These are phyloP conservation scores for Melospiza melodia DNA, from an alignment of 2,113 vertebrate species.

Conservation along the genomic window DNA sequence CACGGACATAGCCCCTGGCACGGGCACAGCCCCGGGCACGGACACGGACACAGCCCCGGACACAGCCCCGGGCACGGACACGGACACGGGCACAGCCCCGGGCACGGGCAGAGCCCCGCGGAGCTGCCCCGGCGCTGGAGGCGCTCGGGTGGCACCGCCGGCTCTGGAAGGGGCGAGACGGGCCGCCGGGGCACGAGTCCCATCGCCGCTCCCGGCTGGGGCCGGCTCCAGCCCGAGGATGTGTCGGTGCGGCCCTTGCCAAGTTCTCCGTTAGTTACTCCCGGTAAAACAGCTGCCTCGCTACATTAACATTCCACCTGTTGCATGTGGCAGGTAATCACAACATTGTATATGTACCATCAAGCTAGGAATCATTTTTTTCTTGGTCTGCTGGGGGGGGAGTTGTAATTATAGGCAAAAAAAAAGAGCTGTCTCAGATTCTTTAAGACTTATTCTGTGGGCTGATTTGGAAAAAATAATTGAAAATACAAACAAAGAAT, in stretches of 20 bases:
- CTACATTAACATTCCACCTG: not conserved
- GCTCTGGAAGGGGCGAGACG: rapidly evolving
- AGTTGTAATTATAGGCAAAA: not conserved
- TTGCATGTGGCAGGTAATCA: not conserved
- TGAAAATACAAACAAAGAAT: not conserved
- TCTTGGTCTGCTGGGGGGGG: too few species aligned
- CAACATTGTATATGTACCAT: too few species aligned
- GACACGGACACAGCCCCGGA: too few species aligned
- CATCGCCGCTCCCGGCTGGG: rapidly evolving
- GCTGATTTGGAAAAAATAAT: not conserved
- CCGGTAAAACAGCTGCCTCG: not conserved
- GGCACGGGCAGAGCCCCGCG: not conserved
- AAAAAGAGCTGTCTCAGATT: not conserved
- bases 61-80: not conserved
- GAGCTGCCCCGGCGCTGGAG: not conserved
- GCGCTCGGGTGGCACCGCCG: not conserved
- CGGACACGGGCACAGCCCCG: too few species aligned
- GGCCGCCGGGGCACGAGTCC: rapidly evolving
- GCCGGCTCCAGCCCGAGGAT: not conserved
- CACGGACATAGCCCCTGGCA: not conserved
- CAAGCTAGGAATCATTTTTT: not conserved
- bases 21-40: not conserved
- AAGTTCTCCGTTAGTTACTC: not conserved
- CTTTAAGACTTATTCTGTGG: not conserved
- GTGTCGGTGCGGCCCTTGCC: rapidly evolving